Evolutionary conservation across 2,113 vertebrate species (phyloP).

Genomic region (Romanogobio albipinnatus): DNA sequence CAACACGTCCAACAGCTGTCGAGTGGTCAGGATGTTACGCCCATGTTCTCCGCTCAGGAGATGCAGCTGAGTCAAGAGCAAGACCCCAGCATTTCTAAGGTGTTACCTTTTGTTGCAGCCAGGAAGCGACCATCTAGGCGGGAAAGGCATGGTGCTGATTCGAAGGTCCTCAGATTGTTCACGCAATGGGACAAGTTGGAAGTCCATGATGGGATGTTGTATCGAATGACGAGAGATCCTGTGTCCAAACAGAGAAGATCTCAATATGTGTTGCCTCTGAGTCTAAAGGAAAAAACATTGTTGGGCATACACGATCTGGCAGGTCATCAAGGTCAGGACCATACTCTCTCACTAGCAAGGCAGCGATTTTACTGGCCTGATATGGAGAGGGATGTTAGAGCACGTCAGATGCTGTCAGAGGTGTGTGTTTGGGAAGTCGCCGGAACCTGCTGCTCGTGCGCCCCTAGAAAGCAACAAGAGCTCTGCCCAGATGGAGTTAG

Average conservation of each 20-base stretch:
- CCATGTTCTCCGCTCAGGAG: not conserved
- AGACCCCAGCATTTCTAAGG: not conserved
- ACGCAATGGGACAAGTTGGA: not conserved
- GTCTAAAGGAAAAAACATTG: not conserved
- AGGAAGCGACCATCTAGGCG: not conserved
- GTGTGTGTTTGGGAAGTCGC: not conserved
- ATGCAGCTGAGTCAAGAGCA: not conserved
- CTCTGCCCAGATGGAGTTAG: not conserved
- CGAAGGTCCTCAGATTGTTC: not conserved
- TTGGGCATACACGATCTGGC: not conserved
- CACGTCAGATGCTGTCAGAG: not conserved
- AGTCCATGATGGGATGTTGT: not conserved
- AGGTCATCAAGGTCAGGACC: not conserved
- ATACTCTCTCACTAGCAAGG: not conserved
- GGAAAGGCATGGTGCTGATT: not conserved
- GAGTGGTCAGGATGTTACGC: not conserved
- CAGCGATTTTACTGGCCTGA: not conserved
- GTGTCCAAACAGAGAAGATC: not conserved
- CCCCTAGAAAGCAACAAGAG: not conserved
- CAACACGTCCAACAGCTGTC: not conserved
- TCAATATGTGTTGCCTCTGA: not conserved
- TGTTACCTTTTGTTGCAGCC: not conserved
- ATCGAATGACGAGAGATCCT: not conserved
- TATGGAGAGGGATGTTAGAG: not conserved
- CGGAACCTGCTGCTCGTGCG: conserved; percentile 1